Evolutionary conservation across 1,140 invertebrate species (phyloP).

Genomic region (Brachionus rubens): DNA sequence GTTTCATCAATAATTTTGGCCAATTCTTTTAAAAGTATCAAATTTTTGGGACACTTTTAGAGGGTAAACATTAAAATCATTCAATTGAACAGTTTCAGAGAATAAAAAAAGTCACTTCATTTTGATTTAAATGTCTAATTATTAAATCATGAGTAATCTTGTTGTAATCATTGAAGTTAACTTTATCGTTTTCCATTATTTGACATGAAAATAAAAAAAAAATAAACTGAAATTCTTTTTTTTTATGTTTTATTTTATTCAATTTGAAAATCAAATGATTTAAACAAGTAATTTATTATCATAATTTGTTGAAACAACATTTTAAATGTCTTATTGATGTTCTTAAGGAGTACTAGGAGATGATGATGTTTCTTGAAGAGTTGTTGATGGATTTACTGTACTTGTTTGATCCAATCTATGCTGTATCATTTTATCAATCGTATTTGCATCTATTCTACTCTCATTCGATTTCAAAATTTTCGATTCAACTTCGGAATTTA

Average conservation of each 20-base stretch:
- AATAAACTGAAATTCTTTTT: not conserved
- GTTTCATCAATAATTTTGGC: slow-evolving; percentile 36
- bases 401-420: no score
- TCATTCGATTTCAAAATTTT: no score
- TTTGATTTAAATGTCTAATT: not conserved
- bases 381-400: no score
- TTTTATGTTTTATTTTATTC: not conserved
- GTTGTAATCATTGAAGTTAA: slow-evolving; percentile 9
- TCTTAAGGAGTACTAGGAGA: no score
- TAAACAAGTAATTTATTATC: no score
- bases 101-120: not conserved
- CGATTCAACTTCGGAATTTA: no score
- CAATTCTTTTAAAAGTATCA: slow-evolving; percentile 18
- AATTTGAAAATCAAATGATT: no score
- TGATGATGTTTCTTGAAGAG: no score
- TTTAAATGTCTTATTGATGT: no score
- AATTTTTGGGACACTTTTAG: slow-evolving; percentile 34
- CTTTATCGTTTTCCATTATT: not conserved
- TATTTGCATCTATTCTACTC: no score
- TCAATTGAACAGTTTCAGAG: not conserved
- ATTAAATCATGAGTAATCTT: slow-evolving; percentile 20
- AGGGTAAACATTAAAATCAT: not conserved
- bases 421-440: no score
- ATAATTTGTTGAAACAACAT: no score
- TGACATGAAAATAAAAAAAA: not conserved